A percentile compares a stretch with the other conserved stretches of the same genome.
Evolutionary conservation across 2,888 invertebrate genomes (phyloP).

Genomic region (Melipona beecheii): DNA sequence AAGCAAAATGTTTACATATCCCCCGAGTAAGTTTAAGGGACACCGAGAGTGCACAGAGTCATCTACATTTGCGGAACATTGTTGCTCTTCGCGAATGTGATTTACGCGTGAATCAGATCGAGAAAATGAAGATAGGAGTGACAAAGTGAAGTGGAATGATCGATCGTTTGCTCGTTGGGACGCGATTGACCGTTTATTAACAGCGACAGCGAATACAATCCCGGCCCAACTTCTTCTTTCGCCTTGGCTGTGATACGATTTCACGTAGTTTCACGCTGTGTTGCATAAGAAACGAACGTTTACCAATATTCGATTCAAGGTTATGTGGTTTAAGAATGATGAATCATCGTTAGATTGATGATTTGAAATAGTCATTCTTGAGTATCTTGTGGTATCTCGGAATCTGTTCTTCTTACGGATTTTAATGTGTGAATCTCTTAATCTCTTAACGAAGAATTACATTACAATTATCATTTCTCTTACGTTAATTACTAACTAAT

Average conservation of each 20-base stretch:
- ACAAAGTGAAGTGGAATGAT: slow-evolving; percentile 11
- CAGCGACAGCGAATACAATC: not conserved
- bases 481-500: not conserved
- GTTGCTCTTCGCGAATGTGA: not conserved
- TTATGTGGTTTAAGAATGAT: slow-evolving; percentile 25
- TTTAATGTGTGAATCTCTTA: not conserved
- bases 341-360: slow-evolving; percentile 33
- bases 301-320: slow-evolving; percentile 41
- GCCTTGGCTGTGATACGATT: not conserved
- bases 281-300: slow-evolving; percentile 32
- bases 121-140: not conserved
- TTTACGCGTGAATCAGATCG: not conserved
- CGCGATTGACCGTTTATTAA: not conserved
- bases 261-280: not conserved
- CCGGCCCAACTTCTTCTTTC: not conserved
- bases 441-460: not conserved
- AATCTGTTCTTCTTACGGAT: not conserved
- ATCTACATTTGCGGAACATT: not conserved
- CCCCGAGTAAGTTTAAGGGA: not conserved
- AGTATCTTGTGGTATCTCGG: not conserved
- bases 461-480: no score
- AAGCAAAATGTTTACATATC: slow-evolving; percentile 43
- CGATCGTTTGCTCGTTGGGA: not conserved
- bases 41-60: not conserved
- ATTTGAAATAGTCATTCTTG: not conserved